Percentiles rank a stretch among this genome's conserved stretches.
Conservation (phyloP, 2,888 invertebrate species). For the Bembecia ichneumoniformis region DNA sequence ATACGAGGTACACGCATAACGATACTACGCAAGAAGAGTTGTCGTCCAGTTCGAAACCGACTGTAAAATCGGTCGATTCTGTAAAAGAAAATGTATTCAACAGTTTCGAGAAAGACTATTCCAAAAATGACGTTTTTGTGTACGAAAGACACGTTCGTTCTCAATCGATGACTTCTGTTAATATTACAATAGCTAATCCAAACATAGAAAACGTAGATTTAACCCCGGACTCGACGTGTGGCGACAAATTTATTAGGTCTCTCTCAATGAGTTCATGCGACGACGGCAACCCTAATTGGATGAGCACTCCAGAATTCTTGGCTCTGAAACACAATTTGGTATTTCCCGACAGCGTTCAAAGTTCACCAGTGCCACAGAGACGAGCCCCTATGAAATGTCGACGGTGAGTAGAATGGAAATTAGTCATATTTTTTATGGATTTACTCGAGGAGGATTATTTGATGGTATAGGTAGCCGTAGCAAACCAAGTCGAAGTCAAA, state of each 20-base stretch:
- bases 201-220: conserved; percentile 80
- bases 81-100: conserved; percentile 47
- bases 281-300: conserved; percentile 84
- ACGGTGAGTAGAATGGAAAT: conserved; percentile 32
- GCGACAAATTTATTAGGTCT: conserved; percentile 73
- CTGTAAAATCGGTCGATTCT: conserved; percentile 49
- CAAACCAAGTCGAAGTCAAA: too few species aligned
- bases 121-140: conserved; percentile 48
- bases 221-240: conserved; percentile 75
- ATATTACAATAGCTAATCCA: conserved; percentile 80
- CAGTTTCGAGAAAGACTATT: conserved; percentile 53
- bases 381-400: conserved; percentile 75
- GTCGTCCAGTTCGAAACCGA: conserved; percentile 53
- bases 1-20: conserved; percentile 51
- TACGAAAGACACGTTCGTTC: conserved; percentile 64
- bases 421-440: too few species aligned
- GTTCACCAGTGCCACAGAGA: conserved; percentile 80
- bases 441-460: too few species aligned
- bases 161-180: conserved; percentile 76
- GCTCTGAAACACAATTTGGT: conserved; percentile 85
- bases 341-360: conserved; percentile 85
- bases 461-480: too few species aligned
- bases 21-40: conserved; percentile 57
- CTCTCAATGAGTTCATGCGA: conserved; percentile 77
- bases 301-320: conserved; percentile 83